Base-by-base conservation (phyloP, 2,113 vertebrate species). In the Mesoclemmys tuberculata region DNA sequence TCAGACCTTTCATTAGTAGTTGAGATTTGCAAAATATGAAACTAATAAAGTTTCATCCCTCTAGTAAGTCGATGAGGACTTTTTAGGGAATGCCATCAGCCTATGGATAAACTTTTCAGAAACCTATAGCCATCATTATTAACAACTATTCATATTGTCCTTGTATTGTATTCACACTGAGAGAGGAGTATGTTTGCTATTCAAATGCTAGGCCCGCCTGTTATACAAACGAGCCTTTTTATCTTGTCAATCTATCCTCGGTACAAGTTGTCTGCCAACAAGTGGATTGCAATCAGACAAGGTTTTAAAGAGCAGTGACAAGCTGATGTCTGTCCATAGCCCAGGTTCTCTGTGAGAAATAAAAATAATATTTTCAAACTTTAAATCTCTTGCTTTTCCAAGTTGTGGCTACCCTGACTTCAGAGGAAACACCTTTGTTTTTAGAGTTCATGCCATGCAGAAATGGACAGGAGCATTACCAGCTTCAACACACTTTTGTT, bases 401-500 rank as follows among this genome's bases (percentile, higher is more conserved):
- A 38, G 7, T 75, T 80, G 35, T 1, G 8, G 24, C 26, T 55
- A 93, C 90, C 22, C 61, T 84, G 2, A 52, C 82, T 95, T 94
- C 89, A 84, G 49, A 92, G 61, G 22, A 94, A 26, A 29, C 8
- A 8, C 79, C 21, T 85, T 84, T n/a, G 8, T 16, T 93, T 96
- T 92, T 88, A 87, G 84, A 92, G 51, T 68, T 87, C 44, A 44
- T 12, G 35, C n/a, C 27, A 10, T 26, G 84, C 31, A 85, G 80
- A 93, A 93, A 89, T 48, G 46, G 54, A 89, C 92, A 90, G 82
- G 0, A 0, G 41, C 5, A 3, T 85, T 89, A 19, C 27, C 55
- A 38, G 85, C 77, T 90, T 85, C 95, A 94, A 95, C 51, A 13
- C 35, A 61, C 79, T 38, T 1, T 85, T 87, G 92, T 54, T 52